These are phyloP conservation scores for Oncorhynchus nerka DNA, from an alignment of 2,113 vertebrate species.

Conservation along the genomic window DNA sequence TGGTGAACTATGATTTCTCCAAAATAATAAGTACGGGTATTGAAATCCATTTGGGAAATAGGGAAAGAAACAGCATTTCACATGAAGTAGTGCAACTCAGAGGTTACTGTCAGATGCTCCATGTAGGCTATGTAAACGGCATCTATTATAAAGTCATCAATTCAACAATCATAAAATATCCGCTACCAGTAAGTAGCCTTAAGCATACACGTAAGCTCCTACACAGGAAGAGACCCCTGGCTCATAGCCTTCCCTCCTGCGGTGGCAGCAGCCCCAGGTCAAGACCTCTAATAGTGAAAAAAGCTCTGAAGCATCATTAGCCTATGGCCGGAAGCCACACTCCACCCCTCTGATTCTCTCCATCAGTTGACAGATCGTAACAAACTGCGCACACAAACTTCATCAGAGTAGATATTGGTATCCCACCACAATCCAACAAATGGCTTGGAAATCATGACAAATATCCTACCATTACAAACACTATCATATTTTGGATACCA, in stretches of 20 bases:
- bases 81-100: not conserved
- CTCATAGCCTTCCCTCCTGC: no score
- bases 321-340: conserved; percentile 7
- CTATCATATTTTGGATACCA: not conserved
- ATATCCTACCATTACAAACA: not conserved
- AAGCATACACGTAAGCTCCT: no score
- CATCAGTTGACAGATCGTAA: not conserved
- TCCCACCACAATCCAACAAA: not conserved
- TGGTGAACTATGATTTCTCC: no score
- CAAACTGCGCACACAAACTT: not conserved
- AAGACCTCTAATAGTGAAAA: not conserved
- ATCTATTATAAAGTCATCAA: no score
- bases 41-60: not conserved
- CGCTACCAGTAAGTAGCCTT: no score
- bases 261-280: not conserved
- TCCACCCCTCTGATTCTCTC: not conserved
- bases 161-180: no score
- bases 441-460: not conserved
- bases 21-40: not conserved
- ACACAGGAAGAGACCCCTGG: no score
- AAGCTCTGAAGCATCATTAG: not conserved
- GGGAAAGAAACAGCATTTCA: not conserved
- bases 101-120: not conserved
- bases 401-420: not conserved
- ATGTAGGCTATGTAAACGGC: no score